phyloP scores from a whole-genome alignment of 2,888 invertebrate species.

The Protophormia terraenovae region DNA sequence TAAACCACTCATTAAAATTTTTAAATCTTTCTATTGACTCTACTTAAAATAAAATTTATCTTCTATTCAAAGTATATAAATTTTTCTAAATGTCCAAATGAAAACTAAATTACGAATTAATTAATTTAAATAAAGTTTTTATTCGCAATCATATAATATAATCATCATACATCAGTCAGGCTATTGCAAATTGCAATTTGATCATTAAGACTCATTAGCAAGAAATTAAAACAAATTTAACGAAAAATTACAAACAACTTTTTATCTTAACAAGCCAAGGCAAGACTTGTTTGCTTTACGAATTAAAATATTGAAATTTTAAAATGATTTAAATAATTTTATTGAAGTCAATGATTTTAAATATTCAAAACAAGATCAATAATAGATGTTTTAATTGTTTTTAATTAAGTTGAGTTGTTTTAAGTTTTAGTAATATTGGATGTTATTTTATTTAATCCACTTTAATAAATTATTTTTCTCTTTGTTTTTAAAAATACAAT shows the following conservation, averaged over 20 bases:
- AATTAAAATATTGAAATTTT: neutral
- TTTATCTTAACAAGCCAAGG: neutral
- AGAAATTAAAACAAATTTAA: constrained; percentile 45
- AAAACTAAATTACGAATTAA: constrained; percentile 49
- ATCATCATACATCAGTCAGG: constrained; percentile 10
- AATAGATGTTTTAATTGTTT: neutral
- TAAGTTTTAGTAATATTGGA: neutral
- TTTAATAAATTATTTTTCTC: neutral
- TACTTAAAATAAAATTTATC: neutral
- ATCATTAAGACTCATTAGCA: constrained; percentile 60
- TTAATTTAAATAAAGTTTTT: constrained; percentile 49
- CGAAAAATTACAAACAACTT: constrained; percentile 8
- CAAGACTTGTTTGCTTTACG: neutral
- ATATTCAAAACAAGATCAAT: neutral
- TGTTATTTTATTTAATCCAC: constrained; percentile 8
- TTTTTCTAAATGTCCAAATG: constrained; percentile 1
- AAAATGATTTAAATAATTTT: neutral
- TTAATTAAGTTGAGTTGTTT: neutral
- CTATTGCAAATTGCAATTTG: constrained; percentile 4
- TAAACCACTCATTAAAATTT: too few species aligned
- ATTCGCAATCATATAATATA: constrained; percentile 38
- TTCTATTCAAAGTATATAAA: neutral
- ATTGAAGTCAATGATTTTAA: neutral
- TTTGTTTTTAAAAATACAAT: neutral
- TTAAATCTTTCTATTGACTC: too few species aligned